Evolutionary conservation across 2,888 invertebrate genomes (phyloP).

Genomic region (Coleophora deauratella): DNA sequence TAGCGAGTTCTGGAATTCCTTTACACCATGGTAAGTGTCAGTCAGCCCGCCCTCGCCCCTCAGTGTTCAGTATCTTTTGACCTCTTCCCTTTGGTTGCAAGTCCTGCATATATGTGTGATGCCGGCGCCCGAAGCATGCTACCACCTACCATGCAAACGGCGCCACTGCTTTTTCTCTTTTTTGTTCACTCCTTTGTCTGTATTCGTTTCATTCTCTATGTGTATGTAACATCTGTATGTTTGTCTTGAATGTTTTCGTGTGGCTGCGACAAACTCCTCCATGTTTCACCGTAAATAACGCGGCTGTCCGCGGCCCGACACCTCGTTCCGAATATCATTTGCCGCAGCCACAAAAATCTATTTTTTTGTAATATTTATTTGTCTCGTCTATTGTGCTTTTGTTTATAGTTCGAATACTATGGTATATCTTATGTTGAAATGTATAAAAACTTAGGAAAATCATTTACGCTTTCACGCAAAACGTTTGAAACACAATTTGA

Average conservation of each 20-base stretch:
- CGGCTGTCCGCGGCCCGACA: conserved; percentile 27
- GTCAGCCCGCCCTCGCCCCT: conserved; percentile 76
- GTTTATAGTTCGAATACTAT: conserved; percentile 63
- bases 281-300: conserved; percentile 32
- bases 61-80: conserved; percentile 73
- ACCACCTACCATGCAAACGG: conserved; percentile 58
- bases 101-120: conserved; percentile 73
- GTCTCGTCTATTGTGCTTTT: conserved; percentile 73
- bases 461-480: conserved; percentile 75
- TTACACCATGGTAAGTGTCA: conserved; percentile 98
- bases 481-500: conserved; percentile 63
- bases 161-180: conserved; percentile 69
- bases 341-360: conserved; percentile 59
- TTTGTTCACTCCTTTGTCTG: conserved; percentile 71
- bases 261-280: conserved; percentile 58
- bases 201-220: conserved; percentile 75
- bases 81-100: conserved; percentile 72
- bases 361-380: conserved; percentile 69
- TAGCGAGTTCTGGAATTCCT: conserved; percentile 99
- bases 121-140: conserved; percentile 60
- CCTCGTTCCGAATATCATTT: conserved; percentile 42
- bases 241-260: conserved; percentile 69
- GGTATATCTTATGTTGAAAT: conserved; percentile 63
- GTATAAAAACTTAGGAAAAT: conserved; percentile 69
- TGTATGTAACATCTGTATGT: conserved; percentile 76